These are phyloP conservation scores for Meiosimyza decipiens DNA, from an alignment of 2,888 invertebrate genomes.

Conservation along the genomic window DNA sequence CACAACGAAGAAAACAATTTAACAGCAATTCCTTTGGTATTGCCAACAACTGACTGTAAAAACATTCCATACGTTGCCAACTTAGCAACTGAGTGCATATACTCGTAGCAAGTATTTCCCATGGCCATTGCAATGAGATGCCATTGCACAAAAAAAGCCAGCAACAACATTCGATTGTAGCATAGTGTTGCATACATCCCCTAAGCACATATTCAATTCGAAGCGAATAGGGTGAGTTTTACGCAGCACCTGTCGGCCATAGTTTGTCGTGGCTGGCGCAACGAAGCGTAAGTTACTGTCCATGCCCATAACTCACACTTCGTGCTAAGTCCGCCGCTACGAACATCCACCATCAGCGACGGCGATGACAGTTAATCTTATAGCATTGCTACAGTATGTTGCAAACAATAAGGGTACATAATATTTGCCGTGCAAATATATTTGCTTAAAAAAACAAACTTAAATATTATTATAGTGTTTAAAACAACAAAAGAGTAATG, in stretches of 20 bases:
- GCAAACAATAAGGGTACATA: not conserved
- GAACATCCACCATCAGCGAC: not conserved
- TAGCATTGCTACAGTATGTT: constrained; percentile 23
- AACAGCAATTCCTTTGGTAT: constrained; percentile 23
- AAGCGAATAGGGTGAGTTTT: not conserved
- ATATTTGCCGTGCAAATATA: no score
- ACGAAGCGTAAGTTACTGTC: not conserved
- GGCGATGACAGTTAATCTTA: constrained; percentile 10
- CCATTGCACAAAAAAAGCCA: not conserved
- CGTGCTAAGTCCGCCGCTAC: not conserved
- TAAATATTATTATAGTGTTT: no score
- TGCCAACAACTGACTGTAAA: constrained; percentile 14
- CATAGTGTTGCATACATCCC: not conserved
- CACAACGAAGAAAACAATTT: constrained; percentile 16
- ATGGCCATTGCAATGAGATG: no score
- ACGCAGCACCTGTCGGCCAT: constrained; percentile 19
- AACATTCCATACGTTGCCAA: constrained; percentile 22
- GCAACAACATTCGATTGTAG: not conserved
- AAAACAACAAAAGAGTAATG: no score
- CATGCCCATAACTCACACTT: not conserved
- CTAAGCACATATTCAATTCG: not conserved
- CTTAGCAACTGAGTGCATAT: not conserved
- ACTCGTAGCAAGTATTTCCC: not conserved
- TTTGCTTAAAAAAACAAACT: no score
- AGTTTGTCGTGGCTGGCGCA: not conserved